Evolutionary conservation across 2,888 invertebrate genomes (phyloP).

Genomic region (Apeira syringaria): DNA sequence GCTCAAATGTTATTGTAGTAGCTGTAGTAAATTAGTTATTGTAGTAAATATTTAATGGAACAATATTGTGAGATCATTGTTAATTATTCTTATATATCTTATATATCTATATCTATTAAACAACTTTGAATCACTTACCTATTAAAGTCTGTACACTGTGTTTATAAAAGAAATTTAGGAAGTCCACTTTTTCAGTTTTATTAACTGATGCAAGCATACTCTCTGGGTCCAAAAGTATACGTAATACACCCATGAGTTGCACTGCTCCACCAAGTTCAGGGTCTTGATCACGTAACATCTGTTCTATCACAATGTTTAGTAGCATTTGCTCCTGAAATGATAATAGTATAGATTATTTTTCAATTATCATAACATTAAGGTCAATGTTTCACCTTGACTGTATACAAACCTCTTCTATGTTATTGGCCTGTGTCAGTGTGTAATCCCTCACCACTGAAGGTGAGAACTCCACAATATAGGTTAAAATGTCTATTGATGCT

Average conservation of each 20-base stretch:
- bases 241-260: conserved; percentile 97
- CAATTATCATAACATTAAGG: conserved; percentile 16
- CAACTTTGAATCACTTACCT: conserved; percentile 85
- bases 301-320: conserved; percentile 98
- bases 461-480: conserved; percentile 98
- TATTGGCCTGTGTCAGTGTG: conserved; percentile 95
- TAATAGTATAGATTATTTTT: conserved; percentile 15
- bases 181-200: conserved; percentile 98
- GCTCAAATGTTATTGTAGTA: too few relatives aligned
- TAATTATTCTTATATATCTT: too few relatives aligned
- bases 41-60: too few relatives aligned
- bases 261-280: conserved; percentile 98
- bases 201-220: conserved; percentile 97
- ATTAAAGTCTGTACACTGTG: conserved; percentile 98
- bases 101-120: too few relatives aligned
- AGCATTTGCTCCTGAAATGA: conserved; percentile 93
- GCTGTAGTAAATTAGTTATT: too few relatives aligned
- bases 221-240: conserved; percentile 97
- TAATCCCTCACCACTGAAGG: conserved; percentile 98
- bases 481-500: conserved; percentile 98
- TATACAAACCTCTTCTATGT: conserved; percentile 90
- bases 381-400: conserved; percentile 15
- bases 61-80: too few relatives aligned
- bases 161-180: conserved; percentile 99
- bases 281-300: conserved; percentile 98